phyloP scores from a whole-genome alignment of 2,113 vertebrate genomes.

The Rhabdomys dilectus region DNA sequence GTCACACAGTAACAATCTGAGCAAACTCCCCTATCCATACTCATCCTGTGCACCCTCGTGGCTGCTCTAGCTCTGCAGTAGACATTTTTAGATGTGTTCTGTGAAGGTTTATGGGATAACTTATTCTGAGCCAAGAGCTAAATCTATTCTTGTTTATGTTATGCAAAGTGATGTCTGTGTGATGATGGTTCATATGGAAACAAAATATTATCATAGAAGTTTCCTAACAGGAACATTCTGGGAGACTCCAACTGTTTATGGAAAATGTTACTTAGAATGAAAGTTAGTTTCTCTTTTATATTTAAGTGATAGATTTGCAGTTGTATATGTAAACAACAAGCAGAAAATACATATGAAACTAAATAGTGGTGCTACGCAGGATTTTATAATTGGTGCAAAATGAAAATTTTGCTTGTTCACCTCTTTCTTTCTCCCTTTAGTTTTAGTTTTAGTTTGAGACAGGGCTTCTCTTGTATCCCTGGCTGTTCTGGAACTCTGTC shows the following conservation, averaged over 20 bases:
- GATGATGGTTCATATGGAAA: slow-evolving; percentile 77
- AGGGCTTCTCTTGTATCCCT: not conserved
- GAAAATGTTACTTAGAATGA: slow-evolving; percentile 68
- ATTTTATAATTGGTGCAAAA: slow-evolving; percentile 47
- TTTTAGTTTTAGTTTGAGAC: not conserved
- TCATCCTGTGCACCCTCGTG: not conserved
- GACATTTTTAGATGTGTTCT: slow-evolving; percentile 36
- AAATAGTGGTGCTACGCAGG: slow-evolving; percentile 27
- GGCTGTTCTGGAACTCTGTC: not conserved
- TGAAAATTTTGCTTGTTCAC: not conserved
- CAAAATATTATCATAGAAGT: slow-evolving; percentile 64
- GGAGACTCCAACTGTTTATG: slow-evolving; percentile 65
- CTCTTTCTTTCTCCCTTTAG: not conserved
- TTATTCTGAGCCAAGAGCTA: slow-evolving; percentile 54
- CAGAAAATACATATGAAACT: slow-evolving; percentile 65
- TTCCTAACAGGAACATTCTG: slow-evolving; percentile 60
- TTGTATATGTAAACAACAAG: slow-evolving; percentile 43
- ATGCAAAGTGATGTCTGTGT: slow-evolving; percentile 61
- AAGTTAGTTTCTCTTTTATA: slow-evolving; percentile 61
- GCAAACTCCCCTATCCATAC: slow-evolving; percentile 2
- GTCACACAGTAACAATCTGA: not conserved
- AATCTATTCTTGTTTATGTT: slow-evolving; percentile 57
- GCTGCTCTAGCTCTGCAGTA: not conserved
- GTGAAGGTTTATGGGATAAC: slow-evolving; percentile 16
- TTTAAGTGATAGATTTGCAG: slow-evolving; percentile 57